These are phyloP conservation scores for Sminthopsis crassicaudata DNA, from an alignment of 2,113 vertebrate genomes.

Conservation along the genomic window DNA sequence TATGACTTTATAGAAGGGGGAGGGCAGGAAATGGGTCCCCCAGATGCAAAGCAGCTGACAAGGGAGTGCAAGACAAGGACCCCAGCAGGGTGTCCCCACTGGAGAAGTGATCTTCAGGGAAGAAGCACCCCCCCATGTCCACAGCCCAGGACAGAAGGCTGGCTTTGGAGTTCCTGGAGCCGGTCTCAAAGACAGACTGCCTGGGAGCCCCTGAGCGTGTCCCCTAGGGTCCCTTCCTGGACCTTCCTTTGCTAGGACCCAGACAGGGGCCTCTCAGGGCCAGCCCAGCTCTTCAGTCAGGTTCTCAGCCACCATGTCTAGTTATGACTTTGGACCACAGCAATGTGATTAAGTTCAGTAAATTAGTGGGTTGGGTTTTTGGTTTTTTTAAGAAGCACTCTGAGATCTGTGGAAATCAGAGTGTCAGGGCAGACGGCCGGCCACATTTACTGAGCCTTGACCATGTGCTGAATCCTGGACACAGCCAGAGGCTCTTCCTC, in stretches of 20 bases:
- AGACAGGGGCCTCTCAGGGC: too few species aligned
- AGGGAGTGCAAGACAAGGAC: too few species aligned
- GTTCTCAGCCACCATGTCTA: background rate
- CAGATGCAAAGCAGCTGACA: background rate
- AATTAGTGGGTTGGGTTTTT: background rate
- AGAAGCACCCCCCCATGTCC: background rate
- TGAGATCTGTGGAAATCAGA: background rate
- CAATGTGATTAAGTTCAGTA: background rate
- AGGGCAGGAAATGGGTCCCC: too few species aligned
- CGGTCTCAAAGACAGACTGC: background rate
- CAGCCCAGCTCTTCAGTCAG: background rate
- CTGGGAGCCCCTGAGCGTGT: background rate
- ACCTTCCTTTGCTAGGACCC: background rate
- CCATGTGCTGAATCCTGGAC: background rate
- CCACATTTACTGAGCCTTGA: background rate
- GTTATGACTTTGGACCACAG: too few species aligned
- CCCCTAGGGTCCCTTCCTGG: background rate
- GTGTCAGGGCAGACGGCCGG: too few species aligned
- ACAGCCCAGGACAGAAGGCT: background rate
- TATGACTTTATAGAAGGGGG: background rate
- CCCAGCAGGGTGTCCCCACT: background rate
- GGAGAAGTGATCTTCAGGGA: background rate
- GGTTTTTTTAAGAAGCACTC: background rate
- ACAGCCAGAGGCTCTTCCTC: background rate
- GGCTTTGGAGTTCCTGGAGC: background rate